These are phyloP conservation scores for Siderastrea siderea DNA, from an alignment of 92 coral and sea anemone species.

Conservation along the genomic window DNA sequence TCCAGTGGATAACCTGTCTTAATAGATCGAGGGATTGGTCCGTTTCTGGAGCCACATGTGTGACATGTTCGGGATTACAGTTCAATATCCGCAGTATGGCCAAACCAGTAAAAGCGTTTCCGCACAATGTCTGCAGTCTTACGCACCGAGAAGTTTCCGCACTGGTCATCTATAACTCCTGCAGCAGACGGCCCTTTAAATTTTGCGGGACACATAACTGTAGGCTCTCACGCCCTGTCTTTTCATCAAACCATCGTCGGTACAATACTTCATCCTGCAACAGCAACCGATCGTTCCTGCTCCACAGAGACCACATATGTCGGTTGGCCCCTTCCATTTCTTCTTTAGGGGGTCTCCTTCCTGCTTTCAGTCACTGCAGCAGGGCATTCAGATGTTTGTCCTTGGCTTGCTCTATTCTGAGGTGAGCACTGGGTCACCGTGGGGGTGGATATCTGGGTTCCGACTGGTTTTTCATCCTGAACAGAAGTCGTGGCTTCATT, in stretches of 20 bases:
- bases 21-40: slow-evolving; percentile 14
- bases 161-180: slow-evolving; percentile 29
- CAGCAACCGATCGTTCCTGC: slow-evolving; percentile 44
- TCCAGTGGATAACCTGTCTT: slow-evolving; percentile 53
- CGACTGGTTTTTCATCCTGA: slow-evolving; percentile 7
- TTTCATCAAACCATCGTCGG: slow-evolving; percentile 42
- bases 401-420: slow-evolving; percentile 14
- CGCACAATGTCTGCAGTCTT: slow-evolving; percentile 51
- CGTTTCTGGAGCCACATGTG: slow-evolving; percentile 42
- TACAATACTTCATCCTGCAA: slow-evolving; percentile 49
- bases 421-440: slow-evolving; percentile 39
- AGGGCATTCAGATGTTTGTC: neutral
- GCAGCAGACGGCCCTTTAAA: neutral
- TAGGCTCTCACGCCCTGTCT: slow-evolving; percentile 21
- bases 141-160: slow-evolving; percentile 34
- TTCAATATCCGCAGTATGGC: slow-evolving; percentile 41
- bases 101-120: slow-evolving; percentile 56
- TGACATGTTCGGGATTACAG: slow-evolving; percentile 41
- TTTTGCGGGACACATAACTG: slow-evolving; percentile 43
- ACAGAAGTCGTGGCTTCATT: slow-evolving; percentile 16
- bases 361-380: slow-evolving; percentile 32
- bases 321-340: slow-evolving; percentile 54
- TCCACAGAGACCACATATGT: slow-evolving; percentile 53
- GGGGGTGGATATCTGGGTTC: slow-evolving; percentile 6
- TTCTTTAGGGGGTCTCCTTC: slow-evolving; percentile 26